Percentiles rank a stretch among this genome's conserved stretches.
Evolutionary conservation across 2,888 invertebrate species (phyloP).

Genomic region (Leptinotarsa peninsularis): DNA sequence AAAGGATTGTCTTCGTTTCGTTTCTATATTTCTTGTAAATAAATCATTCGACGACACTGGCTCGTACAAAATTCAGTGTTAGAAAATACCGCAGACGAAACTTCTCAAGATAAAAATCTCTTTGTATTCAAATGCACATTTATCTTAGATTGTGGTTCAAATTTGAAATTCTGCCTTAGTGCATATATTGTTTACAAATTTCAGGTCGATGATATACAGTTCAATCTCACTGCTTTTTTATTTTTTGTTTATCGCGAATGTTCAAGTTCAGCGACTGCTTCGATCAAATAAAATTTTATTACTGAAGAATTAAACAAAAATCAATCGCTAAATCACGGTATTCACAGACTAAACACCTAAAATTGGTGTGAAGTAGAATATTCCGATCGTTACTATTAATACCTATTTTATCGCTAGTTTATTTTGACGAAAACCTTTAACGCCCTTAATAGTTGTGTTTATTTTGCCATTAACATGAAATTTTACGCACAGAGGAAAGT

Average conservation of each 20-base stretch:
- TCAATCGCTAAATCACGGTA: neutral
- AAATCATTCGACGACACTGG: slow-evolving; percentile 4
- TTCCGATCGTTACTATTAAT: slow-evolving; percentile 4
- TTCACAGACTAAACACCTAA: slow-evolving; percentile 17
- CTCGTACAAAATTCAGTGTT: slow-evolving; percentile 15
- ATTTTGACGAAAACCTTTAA: slow-evolving; percentile 12
- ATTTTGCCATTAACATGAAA: slow-evolving; percentile 7
- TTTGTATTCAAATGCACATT: slow-evolving; percentile 16
- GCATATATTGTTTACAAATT: slow-evolving; percentile 19
- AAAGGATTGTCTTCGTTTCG: neutral
- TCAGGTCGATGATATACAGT: slow-evolving; percentile 14
- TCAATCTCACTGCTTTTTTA: slow-evolving; percentile 2
- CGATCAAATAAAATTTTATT: slow-evolving; percentile 7
- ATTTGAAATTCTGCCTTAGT: slow-evolving; percentile 11
- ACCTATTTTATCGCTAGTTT: slow-evolving; percentile 2
- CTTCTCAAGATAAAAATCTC: slow-evolving; percentile 15
- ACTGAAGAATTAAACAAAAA: slow-evolving; percentile 2
- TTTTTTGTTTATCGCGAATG: slow-evolving; percentile 7
- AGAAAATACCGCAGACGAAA: slow-evolving; percentile 21
- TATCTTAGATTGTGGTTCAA: slow-evolving; percentile 18
- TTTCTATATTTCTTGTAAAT: slow-evolving; percentile 2
- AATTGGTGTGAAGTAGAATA: slow-evolving; percentile 7
- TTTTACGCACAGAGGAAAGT: slow-evolving; percentile 13
- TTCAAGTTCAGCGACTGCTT: slow-evolving; percentile 3
- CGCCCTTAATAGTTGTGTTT: slow-evolving; percentile 10